phyloP scores from a whole-genome alignment of 2,888 invertebrate species.

The Sminthurinus aureus region DNA sequence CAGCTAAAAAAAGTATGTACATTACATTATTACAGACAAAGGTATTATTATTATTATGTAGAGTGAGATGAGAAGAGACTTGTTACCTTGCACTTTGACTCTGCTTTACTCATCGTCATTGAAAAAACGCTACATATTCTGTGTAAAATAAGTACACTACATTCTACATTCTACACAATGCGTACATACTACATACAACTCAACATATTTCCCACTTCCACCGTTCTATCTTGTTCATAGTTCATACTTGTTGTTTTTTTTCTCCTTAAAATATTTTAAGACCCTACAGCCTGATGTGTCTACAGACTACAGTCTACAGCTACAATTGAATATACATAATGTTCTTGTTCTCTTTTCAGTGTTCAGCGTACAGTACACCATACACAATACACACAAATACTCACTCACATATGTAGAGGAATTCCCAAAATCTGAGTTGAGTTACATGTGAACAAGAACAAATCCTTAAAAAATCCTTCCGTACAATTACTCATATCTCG shows the following conservation, averaged over 20 bases:
- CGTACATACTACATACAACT: neutral
- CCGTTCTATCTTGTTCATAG: neutral
- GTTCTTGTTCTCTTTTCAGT: neutral
- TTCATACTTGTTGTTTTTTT: neutral
- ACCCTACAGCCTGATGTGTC: constrained; percentile 22
- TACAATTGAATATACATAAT: constrained; percentile 22
- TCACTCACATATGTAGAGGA: neutral
- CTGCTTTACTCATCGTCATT: constrained; percentile 26
- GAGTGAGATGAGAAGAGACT: neutral
- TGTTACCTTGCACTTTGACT: constrained; percentile 37
- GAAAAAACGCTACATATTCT: neutral
- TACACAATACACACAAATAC: neutral
- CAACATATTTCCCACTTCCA: neutral
- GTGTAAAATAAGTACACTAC: neutral
- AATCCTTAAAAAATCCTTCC: constrained; percentile 4
- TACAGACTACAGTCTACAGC: constrained; percentile 12
- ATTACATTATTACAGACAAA: too few relatives aligned
- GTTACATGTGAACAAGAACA: neutral
- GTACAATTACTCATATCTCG: constrained; percentile 17
- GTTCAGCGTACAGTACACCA: too few relatives aligned
- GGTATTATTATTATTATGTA: neutral
- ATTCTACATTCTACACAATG: too few relatives aligned
- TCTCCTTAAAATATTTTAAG: constrained; percentile 22
- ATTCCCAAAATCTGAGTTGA: too few relatives aligned
- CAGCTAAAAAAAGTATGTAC: too few relatives aligned